These are phyloP conservation scores for Lynx canadensis DNA, from an alignment of 2,113 vertebrate species.

Conservation along the genomic window DNA sequence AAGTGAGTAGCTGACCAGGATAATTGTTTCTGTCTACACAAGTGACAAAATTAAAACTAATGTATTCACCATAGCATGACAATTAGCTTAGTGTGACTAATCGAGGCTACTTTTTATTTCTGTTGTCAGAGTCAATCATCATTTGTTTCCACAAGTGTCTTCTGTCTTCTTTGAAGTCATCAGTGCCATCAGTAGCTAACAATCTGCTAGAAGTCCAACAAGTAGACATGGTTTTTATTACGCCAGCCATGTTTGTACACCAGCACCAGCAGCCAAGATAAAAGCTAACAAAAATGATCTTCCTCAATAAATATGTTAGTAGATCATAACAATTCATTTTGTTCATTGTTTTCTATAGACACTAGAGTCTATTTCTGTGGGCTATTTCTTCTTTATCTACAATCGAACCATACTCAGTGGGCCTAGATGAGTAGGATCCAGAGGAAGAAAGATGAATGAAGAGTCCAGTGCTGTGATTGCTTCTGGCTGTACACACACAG, in stretches of 20 bases:
- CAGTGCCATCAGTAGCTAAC: background rate
- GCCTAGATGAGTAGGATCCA: no score
- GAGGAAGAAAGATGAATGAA: background rate
- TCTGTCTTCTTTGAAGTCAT: constrained; percentile 16
- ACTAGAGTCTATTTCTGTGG: background rate
- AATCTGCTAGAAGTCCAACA: background rate
- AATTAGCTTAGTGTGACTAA: constrained; percentile 71
- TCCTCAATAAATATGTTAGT: background rate
- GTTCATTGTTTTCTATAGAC: background rate
- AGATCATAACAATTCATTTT: background rate
- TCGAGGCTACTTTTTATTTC: constrained; percentile 41
- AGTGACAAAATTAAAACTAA: constrained; percentile 76
- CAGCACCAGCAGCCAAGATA: background rate
- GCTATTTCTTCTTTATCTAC: background rate
- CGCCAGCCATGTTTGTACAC: background rate
- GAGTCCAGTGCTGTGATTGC: background rate
- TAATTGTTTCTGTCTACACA: constrained; percentile 71
- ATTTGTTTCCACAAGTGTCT: constrained; percentile 48
- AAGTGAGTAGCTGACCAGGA: constrained; percentile 68
- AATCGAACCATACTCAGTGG: background rate
- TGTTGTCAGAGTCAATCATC: constrained; percentile 40
- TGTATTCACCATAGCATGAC: background rate
- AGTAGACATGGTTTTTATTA: background rate
- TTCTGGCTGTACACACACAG: background rate
- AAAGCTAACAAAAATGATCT: background rate